A percentile compares a stretch with the other conserved stretches of the same genome.
These are phyloP conservation scores for Osmerus mordax DNA, from an alignment of 2,113 vertebrate genomes.

Conservation along the genomic window DNA sequence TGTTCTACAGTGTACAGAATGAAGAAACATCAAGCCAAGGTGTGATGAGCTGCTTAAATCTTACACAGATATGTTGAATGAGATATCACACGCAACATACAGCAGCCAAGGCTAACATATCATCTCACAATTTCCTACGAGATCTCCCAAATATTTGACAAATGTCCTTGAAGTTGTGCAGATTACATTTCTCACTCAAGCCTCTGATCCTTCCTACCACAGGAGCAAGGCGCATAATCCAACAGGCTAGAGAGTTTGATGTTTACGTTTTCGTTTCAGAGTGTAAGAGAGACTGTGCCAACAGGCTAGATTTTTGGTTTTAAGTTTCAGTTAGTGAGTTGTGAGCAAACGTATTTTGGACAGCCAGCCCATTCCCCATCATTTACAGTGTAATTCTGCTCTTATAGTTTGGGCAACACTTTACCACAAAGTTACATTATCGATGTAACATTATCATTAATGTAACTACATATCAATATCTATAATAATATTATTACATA, in stretches of 20 bases:
- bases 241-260: too few species aligned
- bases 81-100: conserved; percentile 2
- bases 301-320: too few species aligned
- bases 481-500: too few species aligned
- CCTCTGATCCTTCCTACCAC: neutral
- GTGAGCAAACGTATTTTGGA: too few species aligned
- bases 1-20: neutral
- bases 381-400: too few species aligned
- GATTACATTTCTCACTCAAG: neutral
- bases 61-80: conserved; percentile 36
- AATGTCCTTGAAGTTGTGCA: neutral
- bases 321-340: too few species aligned
- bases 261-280: too few species aligned
- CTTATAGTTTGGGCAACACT: too few species aligned
- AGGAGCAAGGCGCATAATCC: neutral
- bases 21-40: conserved; percentile 27
- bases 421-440: too few species aligned
- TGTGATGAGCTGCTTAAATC: conserved; percentile 36
- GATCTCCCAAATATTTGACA: neutral
- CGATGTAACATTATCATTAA: too few species aligned
- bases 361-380: too few species aligned
- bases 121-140: conserved; percentile 3
- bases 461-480: too few species aligned
- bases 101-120: conserved; percentile 23
- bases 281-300: neutral